Conservation (phyloP, 2,888 invertebrate genomes). For the Orchestes rusci region DNA sequence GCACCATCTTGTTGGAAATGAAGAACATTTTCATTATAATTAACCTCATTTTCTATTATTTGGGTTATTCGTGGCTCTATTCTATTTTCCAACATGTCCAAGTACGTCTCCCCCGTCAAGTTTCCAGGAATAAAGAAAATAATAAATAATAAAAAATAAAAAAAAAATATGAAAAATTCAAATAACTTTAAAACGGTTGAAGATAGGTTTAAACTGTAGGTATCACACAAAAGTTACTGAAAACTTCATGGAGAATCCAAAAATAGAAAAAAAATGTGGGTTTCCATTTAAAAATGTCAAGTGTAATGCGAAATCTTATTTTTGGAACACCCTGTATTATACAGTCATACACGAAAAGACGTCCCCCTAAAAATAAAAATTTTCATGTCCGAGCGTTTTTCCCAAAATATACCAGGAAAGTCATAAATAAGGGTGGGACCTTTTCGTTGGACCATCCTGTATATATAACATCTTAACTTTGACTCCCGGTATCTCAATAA, state of each 20-base stretch:
- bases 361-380: neutral
- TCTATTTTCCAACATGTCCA: neutral
- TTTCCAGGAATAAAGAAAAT: no score
- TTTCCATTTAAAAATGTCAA: conserved; percentile 1
- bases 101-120: no score
- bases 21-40: no score
- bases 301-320: no score
- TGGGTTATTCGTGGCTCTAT: neutral
- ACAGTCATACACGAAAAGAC: neutral
- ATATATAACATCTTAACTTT: no score
- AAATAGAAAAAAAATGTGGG: neutral
- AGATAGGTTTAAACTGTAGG: neutral
- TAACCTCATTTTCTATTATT: neutral
- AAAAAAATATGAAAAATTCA: neutral
- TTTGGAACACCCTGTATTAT: neutral
- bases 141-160: no score
- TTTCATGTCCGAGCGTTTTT: neutral
- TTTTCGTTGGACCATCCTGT: neutral
- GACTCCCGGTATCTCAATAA: no score
- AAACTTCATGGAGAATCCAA: neutral
- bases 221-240: neutral
- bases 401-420: neutral
- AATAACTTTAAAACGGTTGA: neutral
- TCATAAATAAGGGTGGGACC: neutral
- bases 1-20: neutral